These are phyloP conservation scores for Iselma pallidipennis DNA, from an alignment of 2,888 invertebrate species.

Conservation along the genomic window DNA sequence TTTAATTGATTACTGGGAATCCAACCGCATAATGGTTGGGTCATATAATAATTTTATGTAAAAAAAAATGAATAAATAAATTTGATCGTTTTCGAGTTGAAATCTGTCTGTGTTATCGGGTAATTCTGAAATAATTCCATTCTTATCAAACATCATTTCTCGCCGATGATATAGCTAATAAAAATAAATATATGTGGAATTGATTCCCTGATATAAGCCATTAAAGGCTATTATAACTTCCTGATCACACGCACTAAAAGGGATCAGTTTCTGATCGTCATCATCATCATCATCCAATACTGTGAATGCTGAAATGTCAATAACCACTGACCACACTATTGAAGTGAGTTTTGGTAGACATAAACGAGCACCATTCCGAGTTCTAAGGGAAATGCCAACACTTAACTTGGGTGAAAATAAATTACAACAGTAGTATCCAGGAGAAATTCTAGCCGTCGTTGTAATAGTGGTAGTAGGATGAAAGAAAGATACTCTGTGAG, in stretches of 20 bases:
- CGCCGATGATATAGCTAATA: background rate
- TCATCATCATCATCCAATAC: background rate
- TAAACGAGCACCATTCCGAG: constrained; percentile 9
- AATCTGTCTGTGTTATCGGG: too few relatives aligned
- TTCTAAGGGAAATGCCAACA: constrained; percentile 17
- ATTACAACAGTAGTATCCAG: constrained; percentile 7
- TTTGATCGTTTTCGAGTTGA: background rate
- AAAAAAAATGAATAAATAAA: background rate
- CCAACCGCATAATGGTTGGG: background rate
- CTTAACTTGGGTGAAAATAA: constrained; percentile 16
- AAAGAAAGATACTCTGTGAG: too few relatives aligned
- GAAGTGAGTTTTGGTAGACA: constrained; percentile 6
- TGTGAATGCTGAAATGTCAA: constrained; percentile 22
- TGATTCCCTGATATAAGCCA: too few relatives aligned
- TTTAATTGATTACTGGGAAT: background rate
- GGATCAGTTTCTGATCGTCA: background rate
- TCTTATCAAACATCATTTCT: too few relatives aligned
- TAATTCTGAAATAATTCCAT: too few relatives aligned
- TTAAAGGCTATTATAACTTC: too few relatives aligned
- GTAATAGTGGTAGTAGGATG: background rate
- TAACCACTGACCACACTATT: constrained; percentile 16
- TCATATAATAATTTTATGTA: background rate
- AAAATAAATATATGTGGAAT: background rate
- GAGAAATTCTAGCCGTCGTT: background rate
- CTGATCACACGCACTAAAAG: background rate